Base-by-base conservation (phyloP, 2,888 invertebrate genomes). In the Drosophila mercatorum region DNA sequence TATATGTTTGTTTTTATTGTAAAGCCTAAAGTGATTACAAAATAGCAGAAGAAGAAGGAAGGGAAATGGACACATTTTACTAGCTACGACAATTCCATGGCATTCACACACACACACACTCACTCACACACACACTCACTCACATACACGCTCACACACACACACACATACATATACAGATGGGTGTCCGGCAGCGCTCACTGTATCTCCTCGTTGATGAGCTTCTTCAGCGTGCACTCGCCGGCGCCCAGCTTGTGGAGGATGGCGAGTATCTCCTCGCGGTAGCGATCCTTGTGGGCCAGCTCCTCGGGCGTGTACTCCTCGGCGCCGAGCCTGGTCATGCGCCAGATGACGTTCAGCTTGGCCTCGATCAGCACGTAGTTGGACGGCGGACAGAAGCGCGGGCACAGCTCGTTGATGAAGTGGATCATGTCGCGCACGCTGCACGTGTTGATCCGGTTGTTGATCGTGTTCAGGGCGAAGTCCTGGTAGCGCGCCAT, bases 321-420 rank as follows among this genome's bases (percentile, higher is more conserved):
- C 34, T 90, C 91, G 3, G 72, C 69, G 10, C 73, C 85, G 28
- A 78, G 47, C 10, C 91, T 88, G 3, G 91, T 90, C 91, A 93
- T 92, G n/a, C 91, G 90, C 92, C 93, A 92, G 66, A 93, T 93
- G 28, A 92, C 91, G 68, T 92, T 91, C 41, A 93, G 73, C 75
- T 93, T 93, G n/a, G 92, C 89, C 76, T 93, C 93, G 55, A 93
- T 84, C 0, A 92, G 82, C 14, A 93, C 92, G 68, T 93, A 93
- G 69, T 92, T 93, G 6, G 91, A 90, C 3, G 92, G 77, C 17
- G 93, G 93, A 58, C 92, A 92, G 65, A 93, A 91, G 31, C 91
- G 88, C 4, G 92, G 91, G 44, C 93, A 91, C 66, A 91, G 78
- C 7, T 92, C 92, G 41, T 92, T 91, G 64, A 93, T 92, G 66